A percentile compares a stretch with the other conserved stretches of the same genome.
These are phyloP conservation scores for Tetranychus cinnabarinus DNA, from an alignment of 1,140 invertebrate species.

Conservation along the genomic window DNA sequence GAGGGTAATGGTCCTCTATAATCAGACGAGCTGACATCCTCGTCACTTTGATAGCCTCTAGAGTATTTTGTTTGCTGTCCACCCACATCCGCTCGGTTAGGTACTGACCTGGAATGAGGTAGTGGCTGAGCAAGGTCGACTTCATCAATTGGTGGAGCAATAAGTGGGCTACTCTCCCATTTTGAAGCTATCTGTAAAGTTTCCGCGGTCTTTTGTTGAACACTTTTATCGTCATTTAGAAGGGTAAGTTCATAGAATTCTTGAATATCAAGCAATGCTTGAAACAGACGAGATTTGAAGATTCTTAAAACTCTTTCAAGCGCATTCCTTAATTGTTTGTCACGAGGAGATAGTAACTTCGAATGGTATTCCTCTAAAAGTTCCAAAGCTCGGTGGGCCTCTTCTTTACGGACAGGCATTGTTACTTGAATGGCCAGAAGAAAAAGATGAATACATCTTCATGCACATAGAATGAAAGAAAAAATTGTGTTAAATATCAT, in stretches of 20 bases:
- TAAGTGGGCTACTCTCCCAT: slow-evolving; percentile 54
- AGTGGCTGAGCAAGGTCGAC: neutral
- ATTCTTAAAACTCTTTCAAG: slow-evolving; percentile 91
- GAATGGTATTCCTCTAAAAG: slow-evolving; percentile 90
- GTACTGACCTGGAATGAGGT: neutral
- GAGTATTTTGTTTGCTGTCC: neutral
- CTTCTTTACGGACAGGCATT: slow-evolving; percentile 27
- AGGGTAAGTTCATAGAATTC: slow-evolving; percentile 94
- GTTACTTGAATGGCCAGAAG: neutral
- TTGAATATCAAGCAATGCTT: slow-evolving; percentile 90
- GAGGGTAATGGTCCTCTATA: neutral
- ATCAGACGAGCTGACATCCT: neutral
- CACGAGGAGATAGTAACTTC: slow-evolving; percentile 66
- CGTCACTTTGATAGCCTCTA: slow-evolving; percentile 1
- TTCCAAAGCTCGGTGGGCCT: slow-evolving; percentile 87
- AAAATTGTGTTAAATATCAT: too few species aligned
- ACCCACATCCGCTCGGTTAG: neutral
- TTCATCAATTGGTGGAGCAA: slow-evolving; percentile 15
- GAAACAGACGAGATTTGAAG: slow-evolving; percentile 90
- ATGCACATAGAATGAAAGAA: too few species aligned
- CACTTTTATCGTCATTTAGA: slow-evolving; percentile 61
- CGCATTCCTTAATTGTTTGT: slow-evolving; percentile 72
- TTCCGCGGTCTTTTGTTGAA: slow-evolving; percentile 28
- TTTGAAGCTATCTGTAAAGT: slow-evolving; percentile 84
- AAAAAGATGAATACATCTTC: too few species aligned